These are phyloP conservation scores for Stegodyphus dumicola DNA, from an alignment of 1,140 invertebrate genomes.

Conservation along the genomic window DNA sequence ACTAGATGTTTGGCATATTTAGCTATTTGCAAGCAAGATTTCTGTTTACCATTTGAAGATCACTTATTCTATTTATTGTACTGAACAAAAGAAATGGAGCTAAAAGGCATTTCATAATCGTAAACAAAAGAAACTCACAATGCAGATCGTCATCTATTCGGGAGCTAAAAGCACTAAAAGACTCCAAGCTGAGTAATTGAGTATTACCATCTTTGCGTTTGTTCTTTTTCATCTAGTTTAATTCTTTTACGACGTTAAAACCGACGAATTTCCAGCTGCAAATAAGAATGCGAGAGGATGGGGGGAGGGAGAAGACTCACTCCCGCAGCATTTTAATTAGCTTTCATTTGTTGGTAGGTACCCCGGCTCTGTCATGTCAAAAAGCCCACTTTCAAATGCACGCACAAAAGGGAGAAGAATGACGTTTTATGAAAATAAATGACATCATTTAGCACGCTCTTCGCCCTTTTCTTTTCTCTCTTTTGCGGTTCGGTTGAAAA, in stretches of 20 bases:
- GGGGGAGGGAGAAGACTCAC: not conserved
- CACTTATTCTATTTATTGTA: too few species aligned
- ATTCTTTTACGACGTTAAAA: not conserved
- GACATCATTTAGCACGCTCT: slow-evolving; percentile 8
- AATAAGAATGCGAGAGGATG: not conserved
- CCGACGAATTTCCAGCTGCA: not conserved
- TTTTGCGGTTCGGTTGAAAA: not conserved
- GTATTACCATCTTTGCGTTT: not conserved
- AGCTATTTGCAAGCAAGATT: too few species aligned
- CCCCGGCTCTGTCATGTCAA: slow-evolving; percentile 18
- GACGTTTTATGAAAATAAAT: slow-evolving; percentile 18
- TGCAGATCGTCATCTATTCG: too few species aligned
- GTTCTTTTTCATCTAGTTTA: not conserved
- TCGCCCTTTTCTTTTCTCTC: not conserved
- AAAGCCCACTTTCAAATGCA: not conserved
- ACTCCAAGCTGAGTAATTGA: too few species aligned
- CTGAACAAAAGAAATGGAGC: too few species aligned
- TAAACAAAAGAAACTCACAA: too few species aligned
- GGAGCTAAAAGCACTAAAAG: too few species aligned
- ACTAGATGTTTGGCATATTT: too few species aligned
- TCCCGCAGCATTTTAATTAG: slow-evolving; percentile 52
- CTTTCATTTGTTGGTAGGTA: slow-evolving; percentile 23
- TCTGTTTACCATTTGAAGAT: too few species aligned
- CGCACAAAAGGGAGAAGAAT: slow-evolving; percentile 18
- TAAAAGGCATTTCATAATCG: too few species aligned